Evolutionary conservation across 1,140 invertebrate genomes (phyloP).

Genomic region (Leptestheria dahalacensis): DNA sequence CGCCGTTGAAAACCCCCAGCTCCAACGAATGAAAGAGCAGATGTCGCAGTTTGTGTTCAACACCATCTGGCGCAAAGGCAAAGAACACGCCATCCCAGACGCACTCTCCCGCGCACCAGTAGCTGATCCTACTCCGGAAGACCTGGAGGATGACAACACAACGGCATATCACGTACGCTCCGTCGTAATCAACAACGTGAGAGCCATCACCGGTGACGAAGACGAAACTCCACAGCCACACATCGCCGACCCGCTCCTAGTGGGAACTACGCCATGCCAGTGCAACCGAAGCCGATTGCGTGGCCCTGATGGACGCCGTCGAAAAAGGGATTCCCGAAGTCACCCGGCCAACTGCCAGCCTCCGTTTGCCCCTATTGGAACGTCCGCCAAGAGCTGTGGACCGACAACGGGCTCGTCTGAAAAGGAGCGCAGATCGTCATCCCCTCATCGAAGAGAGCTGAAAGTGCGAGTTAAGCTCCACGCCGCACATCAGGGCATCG

Average conservation of each 20-base stretch:
- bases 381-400: background rate
- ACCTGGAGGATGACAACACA: conserved; percentile 2
- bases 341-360: background rate
- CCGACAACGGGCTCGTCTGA: background rate
- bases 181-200: background rate
- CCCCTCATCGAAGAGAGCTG: background rate
- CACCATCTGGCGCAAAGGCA: conserved; percentile 14
- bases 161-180: background rate
- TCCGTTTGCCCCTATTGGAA: background rate
- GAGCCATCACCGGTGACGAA: background rate
- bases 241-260: too few species aligned
- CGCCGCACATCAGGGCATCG: conserved; percentile 13
- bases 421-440: background rate
- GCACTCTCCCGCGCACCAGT: conserved; percentile 4
- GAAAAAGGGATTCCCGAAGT: background rate
- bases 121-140: conserved; percentile 4
- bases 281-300: conserved; percentile 1
- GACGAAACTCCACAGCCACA: too few species aligned
- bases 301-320: background rate
- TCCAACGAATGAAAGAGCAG: conserved; percentile 17
- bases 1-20: conserved; percentile 15
- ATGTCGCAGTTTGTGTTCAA: conserved; percentile 8
- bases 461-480: background rate
- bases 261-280: too few species aligned
- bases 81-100: conserved; percentile 6